Percentiles rank a stretch among this genome's conserved stretches.
These are phyloP conservation scores for Pseudotriccus pelzelni DNA, from an alignment of 2,797 vertebrate genomes.

Conservation along the genomic window DNA sequence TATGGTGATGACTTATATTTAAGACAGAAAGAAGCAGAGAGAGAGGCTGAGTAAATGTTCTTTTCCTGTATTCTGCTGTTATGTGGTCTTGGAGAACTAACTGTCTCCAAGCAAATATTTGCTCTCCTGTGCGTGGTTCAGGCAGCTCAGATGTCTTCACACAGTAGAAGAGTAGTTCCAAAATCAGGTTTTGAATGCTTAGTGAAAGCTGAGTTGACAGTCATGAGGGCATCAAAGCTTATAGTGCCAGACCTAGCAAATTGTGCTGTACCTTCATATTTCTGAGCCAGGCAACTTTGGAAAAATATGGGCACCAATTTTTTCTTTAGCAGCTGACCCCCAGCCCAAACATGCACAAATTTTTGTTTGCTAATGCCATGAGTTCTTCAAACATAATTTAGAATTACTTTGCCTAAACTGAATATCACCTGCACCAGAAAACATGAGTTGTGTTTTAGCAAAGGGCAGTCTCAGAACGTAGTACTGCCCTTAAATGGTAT, in stretches of 20 bases:
- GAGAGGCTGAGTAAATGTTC: neutral
- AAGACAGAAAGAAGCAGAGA: neutral
- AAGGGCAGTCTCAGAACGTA: neutral
- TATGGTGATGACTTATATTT: neutral
- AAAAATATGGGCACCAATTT: neutral
- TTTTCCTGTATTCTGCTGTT: neutral
- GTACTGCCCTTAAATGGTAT: neutral
- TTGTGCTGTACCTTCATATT: neutral
- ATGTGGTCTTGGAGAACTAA: neutral
- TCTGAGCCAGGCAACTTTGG: neutral
- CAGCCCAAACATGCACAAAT: neutral
- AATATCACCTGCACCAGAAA: neutral
- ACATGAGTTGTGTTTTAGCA: neutral
- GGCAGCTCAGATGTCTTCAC: neutral
- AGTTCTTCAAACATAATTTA: neutral
- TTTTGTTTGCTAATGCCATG: neutral
- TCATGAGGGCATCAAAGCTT: neutral
- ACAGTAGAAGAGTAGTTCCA: neutral
- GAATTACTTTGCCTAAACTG: neutral
- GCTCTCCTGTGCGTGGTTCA: neutral
- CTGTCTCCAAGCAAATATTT: neutral
- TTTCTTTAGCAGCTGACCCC: neutral
- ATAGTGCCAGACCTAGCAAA: constrained; percentile 6
- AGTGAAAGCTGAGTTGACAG: neutral
- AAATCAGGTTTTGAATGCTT: neutral